These are phyloP conservation scores for Encarsia formosa DNA, from an alignment of 2,888 invertebrate genomes.

Conservation along the genomic window DNA sequence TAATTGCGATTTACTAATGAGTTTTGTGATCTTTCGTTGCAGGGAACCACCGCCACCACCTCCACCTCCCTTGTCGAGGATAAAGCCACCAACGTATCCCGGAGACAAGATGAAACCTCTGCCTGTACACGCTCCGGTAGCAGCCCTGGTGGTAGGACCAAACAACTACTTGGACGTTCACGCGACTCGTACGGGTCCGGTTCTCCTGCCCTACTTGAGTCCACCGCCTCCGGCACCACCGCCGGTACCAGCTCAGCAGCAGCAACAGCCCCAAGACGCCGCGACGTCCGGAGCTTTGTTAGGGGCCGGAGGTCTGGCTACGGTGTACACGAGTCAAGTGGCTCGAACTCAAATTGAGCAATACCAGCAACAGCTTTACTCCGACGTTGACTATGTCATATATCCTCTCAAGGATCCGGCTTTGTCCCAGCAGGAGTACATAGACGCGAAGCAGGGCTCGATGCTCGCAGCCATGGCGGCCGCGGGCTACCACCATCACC, in stretches of 20 bases:
- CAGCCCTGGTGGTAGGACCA: slow-evolving; percentile 59
- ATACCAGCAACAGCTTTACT: slow-evolving; percentile 84
- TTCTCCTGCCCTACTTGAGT: slow-evolving; percentile 53
- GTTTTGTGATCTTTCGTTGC: background rate
- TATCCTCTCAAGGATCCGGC: slow-evolving; percentile 87
- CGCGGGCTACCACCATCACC: too few species aligned
- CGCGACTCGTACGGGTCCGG: slow-evolving; percentile 55
- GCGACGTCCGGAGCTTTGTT: slow-evolving; percentile 52
- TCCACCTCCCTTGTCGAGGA: slow-evolving; percentile 57
- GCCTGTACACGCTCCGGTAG: slow-evolving; percentile 52
- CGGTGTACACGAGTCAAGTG: slow-evolving; percentile 67
- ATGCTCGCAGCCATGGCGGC: slow-evolving; percentile 63
- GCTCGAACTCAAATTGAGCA: slow-evolving; percentile 76
- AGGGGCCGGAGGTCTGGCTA: slow-evolving; percentile 65
- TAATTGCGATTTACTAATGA: background rate
- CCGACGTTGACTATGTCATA: slow-evolving; percentile 88
- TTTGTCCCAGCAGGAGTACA: slow-evolving; percentile 84
- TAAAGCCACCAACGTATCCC: slow-evolving; percentile 51
- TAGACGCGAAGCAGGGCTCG: slow-evolving; percentile 81
- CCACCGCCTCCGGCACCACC: slow-evolving; percentile 68
- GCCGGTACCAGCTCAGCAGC: slow-evolving; percentile 54
- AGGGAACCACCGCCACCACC: slow-evolving; percentile 56
- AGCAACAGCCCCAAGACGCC: background rate
- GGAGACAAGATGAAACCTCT: slow-evolving; percentile 52
- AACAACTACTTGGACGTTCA: slow-evolving; percentile 64